Base-by-base conservation (phyloP, 2,113 vertebrate genomes). In the Nematolebias whitei region DNA sequence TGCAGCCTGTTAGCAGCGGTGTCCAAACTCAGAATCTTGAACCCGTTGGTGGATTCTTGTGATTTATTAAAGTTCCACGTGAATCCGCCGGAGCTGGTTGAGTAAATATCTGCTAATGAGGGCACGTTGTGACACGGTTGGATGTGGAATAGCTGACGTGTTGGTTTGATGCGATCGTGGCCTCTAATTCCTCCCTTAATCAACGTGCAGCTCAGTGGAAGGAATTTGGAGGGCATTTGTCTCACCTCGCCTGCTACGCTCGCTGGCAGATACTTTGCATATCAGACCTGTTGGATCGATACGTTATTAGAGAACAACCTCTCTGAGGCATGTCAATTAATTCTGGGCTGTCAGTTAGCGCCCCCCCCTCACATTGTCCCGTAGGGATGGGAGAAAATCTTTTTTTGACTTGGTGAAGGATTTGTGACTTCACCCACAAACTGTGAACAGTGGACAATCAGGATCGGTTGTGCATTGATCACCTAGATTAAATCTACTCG, bases 251-350 rank as follows among this genome's bases (percentile, higher is more conserved):
- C 76, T 73, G 85, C 73, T 78, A 93, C 78, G 87, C 68, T 83
- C 74, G 72, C 87, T 93, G 91, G 93, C 93, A 94, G 90, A 90
- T 86, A 83, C 88, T 93, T 91, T 95, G 94, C 93, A 94, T 98
- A 95, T 94, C 91, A 94, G 91, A 90, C 66, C 89, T 87, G 92
- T 76, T 67, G 62, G 61, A 97, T 98, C 96, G 86, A 97, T 99
- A 97, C 54, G 75, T 95, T 96, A 95, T 98, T 96, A 96, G 94
- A 95, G 94, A 95, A 95, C 95, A 94, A 89, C 83, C 88, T 91
- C 93, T 95, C 57, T 38, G 83, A 88, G 90, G 89, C 89, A 91
- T 90, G 85, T 91, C 93, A 94, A 95, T 97, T 95, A 95, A 96
- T 96, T 93, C 90, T 70, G 91, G 92, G 92, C 91, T 94, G 94